Base-by-base conservation (phyloP, 2,888 invertebrate species). In the Pterostichus madidus region DNA sequence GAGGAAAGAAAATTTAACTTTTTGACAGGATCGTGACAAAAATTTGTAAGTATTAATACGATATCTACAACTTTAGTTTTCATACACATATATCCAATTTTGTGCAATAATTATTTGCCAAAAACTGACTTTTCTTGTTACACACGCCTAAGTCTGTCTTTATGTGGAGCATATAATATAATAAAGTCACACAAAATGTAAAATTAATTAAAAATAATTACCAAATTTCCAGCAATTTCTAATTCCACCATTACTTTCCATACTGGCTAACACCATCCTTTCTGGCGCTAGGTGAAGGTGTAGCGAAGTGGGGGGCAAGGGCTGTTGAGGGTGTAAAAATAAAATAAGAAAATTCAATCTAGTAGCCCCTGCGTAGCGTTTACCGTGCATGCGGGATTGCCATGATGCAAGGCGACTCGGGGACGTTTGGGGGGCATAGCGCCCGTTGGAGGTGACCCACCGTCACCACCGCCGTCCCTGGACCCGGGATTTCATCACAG, bases 321-420 rank as follows among this genome's bases (percentile, higher is more conserved):
- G 85, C 83, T 49, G 83, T 77, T 39, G 53, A 86, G 88, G 87
- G 89, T 88, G 88, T 89, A 89, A 89, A 89, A 89, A 89, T 89
- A 89, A 89, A 89, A 89, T 89, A 89, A 89, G 89, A 89, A 89
- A 89, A 89, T 89, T 89, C 89, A 89, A 89, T 89, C 89, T 89
- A 89, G 89, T 89, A 87, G 89, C 89, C 89, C 88, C 88, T 88
- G 88, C 88, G 89, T 87, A 88, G 86, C 87, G 86, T 87, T 87
- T 87, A 87, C 87, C 87, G 87, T 87, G 85, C 87, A 87, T 86
- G 86, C 87, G 86, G 87, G 87, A 86, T 75, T 81, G 81, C 81
- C 75, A 75, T 75, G 75, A 81, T 81, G 81, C 81, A 81, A 46
- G 81, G 81, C 81, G 71, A 56, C 68, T 80, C 31, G 35, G 79